Evolutionary conservation across 2,888 invertebrate genomes (phyloP).

Genomic region (Eupsilia transversa): DNA sequence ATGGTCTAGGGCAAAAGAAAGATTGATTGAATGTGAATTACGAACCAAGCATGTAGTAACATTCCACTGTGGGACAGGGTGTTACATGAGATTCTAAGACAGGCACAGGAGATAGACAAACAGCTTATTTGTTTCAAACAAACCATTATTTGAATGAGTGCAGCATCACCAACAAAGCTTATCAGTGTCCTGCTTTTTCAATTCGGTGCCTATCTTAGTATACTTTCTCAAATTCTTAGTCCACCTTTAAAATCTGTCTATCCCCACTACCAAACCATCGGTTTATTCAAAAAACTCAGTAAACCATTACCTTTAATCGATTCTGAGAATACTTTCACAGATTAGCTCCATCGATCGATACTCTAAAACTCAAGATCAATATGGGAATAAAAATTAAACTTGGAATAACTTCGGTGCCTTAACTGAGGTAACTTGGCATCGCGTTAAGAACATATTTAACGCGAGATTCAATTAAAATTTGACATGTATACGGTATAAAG

Average conservation of each 20-base stretch:
- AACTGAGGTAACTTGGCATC: conserved; percentile 58
- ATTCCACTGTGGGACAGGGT: neutral
- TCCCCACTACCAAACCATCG: conserved; percentile 1
- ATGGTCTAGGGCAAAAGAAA: neutral
- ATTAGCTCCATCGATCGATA: conserved; percentile 32
- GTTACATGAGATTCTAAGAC: neutral
- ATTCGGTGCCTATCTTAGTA: neutral
- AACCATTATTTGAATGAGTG: neutral
- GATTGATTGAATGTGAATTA: neutral
- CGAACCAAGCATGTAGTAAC: neutral
- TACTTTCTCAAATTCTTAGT: neutral
- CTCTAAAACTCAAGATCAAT: conserved; percentile 50
- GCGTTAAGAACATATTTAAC: conserved; percentile 82
- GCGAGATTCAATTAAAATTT: conserved; percentile 84
- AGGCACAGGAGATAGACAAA: neutral
- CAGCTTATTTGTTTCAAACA: neutral
- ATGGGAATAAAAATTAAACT: conserved; percentile 42
- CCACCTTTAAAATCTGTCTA: neutral
- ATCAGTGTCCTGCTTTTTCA: neutral
- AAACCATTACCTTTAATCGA: conserved; percentile 60
- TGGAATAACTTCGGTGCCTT: conserved; percentile 48
- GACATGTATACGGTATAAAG: conserved; percentile 81
- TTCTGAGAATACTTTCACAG: conserved; percentile 56
- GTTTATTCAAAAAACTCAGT: conserved; percentile 21
- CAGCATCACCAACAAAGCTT: neutral